Evolutionary conservation across 2,797 vertebrate genomes (phyloP).

Genomic region (Enteromius anoplus): DNA sequence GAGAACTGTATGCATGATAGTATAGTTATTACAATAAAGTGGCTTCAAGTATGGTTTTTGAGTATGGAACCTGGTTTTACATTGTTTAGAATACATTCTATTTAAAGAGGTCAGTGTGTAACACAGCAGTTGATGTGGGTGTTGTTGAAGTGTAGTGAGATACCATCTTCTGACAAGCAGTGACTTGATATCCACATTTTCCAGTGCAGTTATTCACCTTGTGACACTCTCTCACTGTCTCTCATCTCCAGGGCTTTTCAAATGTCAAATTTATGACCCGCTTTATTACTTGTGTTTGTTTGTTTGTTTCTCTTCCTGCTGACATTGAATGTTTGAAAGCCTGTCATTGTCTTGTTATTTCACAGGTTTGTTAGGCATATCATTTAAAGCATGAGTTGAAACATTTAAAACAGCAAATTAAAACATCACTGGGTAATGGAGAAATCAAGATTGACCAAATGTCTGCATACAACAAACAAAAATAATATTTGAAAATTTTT

Average conservation of each 20-base stretch:
- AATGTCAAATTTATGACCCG: conserved; percentile 4
- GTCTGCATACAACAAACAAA: not conserved
- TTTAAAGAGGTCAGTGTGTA: not conserved
- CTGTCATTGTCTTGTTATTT: not conserved
- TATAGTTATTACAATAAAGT: not conserved
- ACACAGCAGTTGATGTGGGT: conserved; percentile 6
- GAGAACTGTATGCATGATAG: not conserved
- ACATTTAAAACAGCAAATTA: not conserved
- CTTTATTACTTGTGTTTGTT: not conserved
- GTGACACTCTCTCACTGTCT: not conserved
- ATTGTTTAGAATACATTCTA: not conserved
- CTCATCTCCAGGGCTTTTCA: not conserved
- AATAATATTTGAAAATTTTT: not conserved
- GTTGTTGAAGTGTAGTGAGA: conserved; percentile 55
- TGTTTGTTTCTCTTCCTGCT: not conserved
- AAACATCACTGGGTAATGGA: not conserved
- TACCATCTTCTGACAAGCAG: conserved; percentile 71
- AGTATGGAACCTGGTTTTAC: not conserved
- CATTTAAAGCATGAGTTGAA: not conserved
- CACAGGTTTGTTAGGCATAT: not conserved
- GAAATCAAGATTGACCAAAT: not conserved
- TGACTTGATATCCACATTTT: conserved; percentile 78
- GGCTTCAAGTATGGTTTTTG: not conserved
- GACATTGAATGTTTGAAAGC: conserved; percentile 1
- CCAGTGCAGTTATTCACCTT: conserved; percentile 49